A percentile compares a stretch with the other conserved stretches of the same genome.
phyloP scores from a whole-genome alignment of 2,888 invertebrate species.

The Plebejus argus region DNA sequence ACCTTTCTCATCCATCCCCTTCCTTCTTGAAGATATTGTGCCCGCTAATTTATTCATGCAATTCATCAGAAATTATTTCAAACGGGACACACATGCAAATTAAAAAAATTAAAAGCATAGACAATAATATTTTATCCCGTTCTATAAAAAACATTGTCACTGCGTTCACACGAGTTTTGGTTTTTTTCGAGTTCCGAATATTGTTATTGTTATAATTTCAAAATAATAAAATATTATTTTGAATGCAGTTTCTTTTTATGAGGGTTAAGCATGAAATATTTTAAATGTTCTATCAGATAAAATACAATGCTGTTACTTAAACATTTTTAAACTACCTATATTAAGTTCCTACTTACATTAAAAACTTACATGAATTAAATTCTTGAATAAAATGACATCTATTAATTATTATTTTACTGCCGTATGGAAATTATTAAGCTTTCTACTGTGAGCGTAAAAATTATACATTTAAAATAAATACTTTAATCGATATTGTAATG shows the following conservation, averaged over 20 bases:
- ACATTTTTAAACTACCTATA: no score
- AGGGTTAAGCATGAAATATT: neutral
- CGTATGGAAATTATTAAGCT: no score
- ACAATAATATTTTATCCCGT: slow-evolving; percentile 59
- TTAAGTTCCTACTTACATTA: neutral
- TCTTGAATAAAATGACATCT: neutral
- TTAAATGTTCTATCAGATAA: neutral
- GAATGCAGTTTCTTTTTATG: neutral
- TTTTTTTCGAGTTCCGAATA: slow-evolving; percentile 48
- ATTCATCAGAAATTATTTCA: slow-evolving; percentile 65
- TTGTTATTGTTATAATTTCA: slow-evolving; percentile 35
- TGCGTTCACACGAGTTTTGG: slow-evolving; percentile 65
- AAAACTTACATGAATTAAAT: neutral
- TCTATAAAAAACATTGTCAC: slow-evolving; percentile 57
- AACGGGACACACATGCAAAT: slow-evolving; percentile 67
- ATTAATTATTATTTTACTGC: no score
- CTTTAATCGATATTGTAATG: no score
- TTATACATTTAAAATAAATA: no score
- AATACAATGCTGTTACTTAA: neutral
- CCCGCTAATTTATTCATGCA: slow-evolving; percentile 71
- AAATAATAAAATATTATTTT: slow-evolving; percentile 11
- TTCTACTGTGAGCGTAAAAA: no score
- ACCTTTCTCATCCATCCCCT: slow-evolving; percentile 67
- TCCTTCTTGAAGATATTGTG: slow-evolving; percentile 69
- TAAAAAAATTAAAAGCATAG: slow-evolving; percentile 65